Evolutionary conservation across 2,113 vertebrate genomes (phyloP).

Genomic region (Albula glossodonta): DNA sequence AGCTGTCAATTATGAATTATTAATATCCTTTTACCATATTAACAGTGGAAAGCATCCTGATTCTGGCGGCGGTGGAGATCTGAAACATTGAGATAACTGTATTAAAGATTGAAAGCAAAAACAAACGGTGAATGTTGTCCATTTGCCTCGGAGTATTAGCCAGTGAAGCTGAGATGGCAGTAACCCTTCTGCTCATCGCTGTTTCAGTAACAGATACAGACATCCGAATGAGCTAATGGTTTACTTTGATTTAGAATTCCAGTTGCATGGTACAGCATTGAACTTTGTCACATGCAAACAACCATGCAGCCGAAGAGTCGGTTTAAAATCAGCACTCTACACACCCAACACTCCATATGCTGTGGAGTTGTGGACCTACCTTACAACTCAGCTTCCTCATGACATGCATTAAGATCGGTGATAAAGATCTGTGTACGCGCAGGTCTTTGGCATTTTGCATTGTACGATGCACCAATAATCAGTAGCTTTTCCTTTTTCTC

Average conservation of each 20-base stretch:
- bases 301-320: too few relatives aligned
- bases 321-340: too few relatives aligned
- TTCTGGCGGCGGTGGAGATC: neutral
- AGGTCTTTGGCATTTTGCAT: too few relatives aligned
- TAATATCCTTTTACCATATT: slow-evolving; percentile 15
- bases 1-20: slow-evolving; percentile 23
- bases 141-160: neutral
- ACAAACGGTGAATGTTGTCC: neutral
- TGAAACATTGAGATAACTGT: slow-evolving; percentile 14
- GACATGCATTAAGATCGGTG: too few relatives aligned
- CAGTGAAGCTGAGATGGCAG: neutral
- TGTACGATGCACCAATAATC: neutral
- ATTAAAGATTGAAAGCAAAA: slow-evolving; percentile 2
- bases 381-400: too few relatives aligned
- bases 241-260: neutral
- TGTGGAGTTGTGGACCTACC: too few relatives aligned
- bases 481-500: neutral
- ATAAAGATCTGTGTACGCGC: too few relatives aligned
- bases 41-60: slow-evolving; percentile 2
- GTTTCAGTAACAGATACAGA: neutral
- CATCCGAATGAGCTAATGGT: neutral
- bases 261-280: neutral
- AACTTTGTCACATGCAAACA: too few relatives aligned
- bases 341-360: too few relatives aligned
- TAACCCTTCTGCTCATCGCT: neutral